Conservation (phyloP, 2,888 invertebrate genomes). For the Chymomyza amoena region DNA sequence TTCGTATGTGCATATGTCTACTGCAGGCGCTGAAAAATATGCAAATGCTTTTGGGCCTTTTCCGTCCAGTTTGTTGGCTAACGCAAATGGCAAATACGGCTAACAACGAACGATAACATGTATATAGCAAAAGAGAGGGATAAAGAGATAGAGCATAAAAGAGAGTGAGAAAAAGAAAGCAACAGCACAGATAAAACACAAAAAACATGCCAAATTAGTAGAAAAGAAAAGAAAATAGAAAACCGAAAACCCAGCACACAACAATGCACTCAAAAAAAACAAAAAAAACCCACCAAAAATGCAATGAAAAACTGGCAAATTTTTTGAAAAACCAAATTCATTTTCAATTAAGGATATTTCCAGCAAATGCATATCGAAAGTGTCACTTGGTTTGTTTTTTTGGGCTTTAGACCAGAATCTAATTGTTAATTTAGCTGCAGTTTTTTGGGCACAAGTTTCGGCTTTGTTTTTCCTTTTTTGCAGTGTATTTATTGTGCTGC, state of each 20-base stretch:
- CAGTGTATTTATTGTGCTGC: constrained; percentile 31
- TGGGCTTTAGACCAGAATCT: background rate
- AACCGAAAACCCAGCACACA: constrained; percentile 35
- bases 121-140: constrained; percentile 19
- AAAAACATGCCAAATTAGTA: constrained; percentile 65
- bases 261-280: background rate
- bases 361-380: constrained; percentile 57
- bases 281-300: no score
- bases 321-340: constrained; percentile 61
- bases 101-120: constrained; percentile 34
- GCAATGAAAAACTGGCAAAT: background rate
- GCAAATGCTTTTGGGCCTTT: constrained; percentile 48
- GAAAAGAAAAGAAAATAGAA: background rate
- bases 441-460: background rate
- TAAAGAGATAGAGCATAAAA: background rate
- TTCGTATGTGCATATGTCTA: constrained; percentile 1
- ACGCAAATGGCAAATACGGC: background rate
- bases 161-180: no score
- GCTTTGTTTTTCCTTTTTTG: constrained; percentile 13
- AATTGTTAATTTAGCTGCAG: constrained; percentile 1
- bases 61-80: background rate
- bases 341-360: constrained; percentile 76
- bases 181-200: constrained; percentile 64
- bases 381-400: background rate
- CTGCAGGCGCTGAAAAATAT: constrained; percentile 56